Evolutionary conservation across 2,888 invertebrate genomes (phyloP).

Genomic region (Tuberolachnus salignus): DNA sequence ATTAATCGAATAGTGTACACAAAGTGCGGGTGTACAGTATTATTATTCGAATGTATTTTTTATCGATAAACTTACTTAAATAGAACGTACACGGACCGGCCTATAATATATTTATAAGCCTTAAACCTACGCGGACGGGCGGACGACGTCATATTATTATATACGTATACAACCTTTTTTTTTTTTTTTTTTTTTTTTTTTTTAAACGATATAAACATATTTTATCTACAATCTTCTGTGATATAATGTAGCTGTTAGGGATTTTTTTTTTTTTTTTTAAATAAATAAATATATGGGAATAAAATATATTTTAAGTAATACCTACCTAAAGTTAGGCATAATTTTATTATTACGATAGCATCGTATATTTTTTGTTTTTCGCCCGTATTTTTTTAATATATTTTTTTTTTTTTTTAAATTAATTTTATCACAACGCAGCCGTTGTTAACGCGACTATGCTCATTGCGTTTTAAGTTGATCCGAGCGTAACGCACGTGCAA

Average conservation of each 20-base stretch:
- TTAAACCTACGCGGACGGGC: conserved; percentile 10
- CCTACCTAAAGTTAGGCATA: conserved; percentile 19
- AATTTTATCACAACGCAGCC: not conserved
- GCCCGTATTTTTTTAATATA: not conserved
- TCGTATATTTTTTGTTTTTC: conserved; percentile 11
- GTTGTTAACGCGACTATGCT: too few relatives aligned
- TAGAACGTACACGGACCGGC: conserved; percentile 48
- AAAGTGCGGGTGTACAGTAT: not conserved
- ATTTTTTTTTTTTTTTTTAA: conserved; percentile 23
- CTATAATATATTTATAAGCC: conserved; percentile 30
- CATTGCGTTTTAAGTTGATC: too few relatives aligned
- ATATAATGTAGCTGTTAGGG: conserved; percentile 53
- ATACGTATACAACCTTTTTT: not conserved
- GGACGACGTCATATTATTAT: conserved; percentile 8
- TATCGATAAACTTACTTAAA: too few relatives aligned
- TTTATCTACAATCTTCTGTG: conserved; percentile 57
- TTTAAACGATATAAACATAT: conserved; percentile 44
- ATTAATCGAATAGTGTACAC: conserved; percentile 1
- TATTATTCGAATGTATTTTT: not conserved
- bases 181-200: conserved; percentile 26
- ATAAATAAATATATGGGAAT: conserved; percentile 37
- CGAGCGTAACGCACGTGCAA: too few relatives aligned
- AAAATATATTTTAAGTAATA: conserved; percentile 34
- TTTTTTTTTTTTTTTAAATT: not conserved
- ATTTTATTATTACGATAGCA: conserved; percentile 29